A percentile compares a stretch with the other conserved stretches of the same genome.
Conservation (phyloP, 2,113 vertebrate genomes). For the Cynocephalus volans region DNA sequence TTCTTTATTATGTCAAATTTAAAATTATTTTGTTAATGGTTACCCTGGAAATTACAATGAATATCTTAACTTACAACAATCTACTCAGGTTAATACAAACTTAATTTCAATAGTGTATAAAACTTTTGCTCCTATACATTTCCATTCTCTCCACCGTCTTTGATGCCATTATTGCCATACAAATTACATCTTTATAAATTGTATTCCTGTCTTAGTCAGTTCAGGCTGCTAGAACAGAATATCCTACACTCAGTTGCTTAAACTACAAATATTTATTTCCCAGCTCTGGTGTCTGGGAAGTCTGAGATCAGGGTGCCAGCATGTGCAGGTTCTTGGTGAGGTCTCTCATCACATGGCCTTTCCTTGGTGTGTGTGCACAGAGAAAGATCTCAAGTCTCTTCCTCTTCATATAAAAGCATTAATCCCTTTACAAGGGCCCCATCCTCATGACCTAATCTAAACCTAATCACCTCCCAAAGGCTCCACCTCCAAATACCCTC, state of each 20-base stretch:
- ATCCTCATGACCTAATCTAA: background rate
- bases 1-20: background rate
- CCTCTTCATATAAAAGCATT: background rate
- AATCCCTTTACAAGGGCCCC: background rate
- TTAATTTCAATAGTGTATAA: background rate
- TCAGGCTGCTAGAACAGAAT: background rate
- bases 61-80: background rate
- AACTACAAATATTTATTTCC: background rate
- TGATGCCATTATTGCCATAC: background rate
- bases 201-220: background rate
- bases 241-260: background rate
- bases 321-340: background rate
- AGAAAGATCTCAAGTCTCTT: background rate
- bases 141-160: background rate
- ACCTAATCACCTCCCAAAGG: background rate
- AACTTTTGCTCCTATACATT: background rate
- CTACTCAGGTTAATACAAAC: background rate
- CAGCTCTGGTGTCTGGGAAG: background rate
- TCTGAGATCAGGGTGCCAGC: background rate
- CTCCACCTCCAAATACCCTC: background rate
- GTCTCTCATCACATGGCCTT: too few species aligned
- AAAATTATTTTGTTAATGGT: background rate
- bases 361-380: background rate
- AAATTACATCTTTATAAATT: background rate
- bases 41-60: background rate